Evolutionary conservation across 2,797 vertebrate species (phyloP), one percentile per base, ranked within the genome.

Genomic region (Megaceryle alcyon): DNA sequence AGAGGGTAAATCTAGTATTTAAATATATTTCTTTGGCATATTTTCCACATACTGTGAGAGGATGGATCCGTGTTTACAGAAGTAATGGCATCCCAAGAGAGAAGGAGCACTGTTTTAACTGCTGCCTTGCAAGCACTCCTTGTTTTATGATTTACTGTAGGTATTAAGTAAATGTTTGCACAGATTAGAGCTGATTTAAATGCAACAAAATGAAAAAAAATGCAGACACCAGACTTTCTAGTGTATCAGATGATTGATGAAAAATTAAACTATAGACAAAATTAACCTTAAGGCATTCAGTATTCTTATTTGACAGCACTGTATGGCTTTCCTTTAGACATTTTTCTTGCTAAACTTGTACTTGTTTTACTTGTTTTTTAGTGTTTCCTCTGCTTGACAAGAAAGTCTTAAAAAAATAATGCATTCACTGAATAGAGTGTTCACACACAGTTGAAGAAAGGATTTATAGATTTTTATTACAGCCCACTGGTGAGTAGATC

Each of bases 121-220:
- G 69, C 64, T 82, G n/a, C 37, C 69, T 92, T 78, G 71, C 29
- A 78, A 92, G 37, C 21, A 14, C 29, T 92, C 44, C 7, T 73
- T 89, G 29, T 87, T 93, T 77, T 65, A 81, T 2, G 1, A 43
- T 86, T 92, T 91, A 83, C 0, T 0, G 28, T 57, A 68, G 10
- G 17, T 68, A 94, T 78, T 92, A 92, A 73, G 29, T 87, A 94
- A 80, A 86, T 77, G 16, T 80, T 95, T 93, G 64, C 33, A 54
- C 39, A 91, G 93, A 89, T 88, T 92, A 82, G 31, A 89, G 29
- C 3, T 87, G 41, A 84, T 87, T 87, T 92, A 91, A 78, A 26
- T 65, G 21, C 19, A 89, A 87, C n/a, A 91, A 82, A 79, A 6
- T 83, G 25, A 37, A 70, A 46, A 65, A 54, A 77, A 82, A 83